Base-by-base conservation (phyloP, 1,140 invertebrate species). In the Macrotrachela quadricornifera region DNA sequence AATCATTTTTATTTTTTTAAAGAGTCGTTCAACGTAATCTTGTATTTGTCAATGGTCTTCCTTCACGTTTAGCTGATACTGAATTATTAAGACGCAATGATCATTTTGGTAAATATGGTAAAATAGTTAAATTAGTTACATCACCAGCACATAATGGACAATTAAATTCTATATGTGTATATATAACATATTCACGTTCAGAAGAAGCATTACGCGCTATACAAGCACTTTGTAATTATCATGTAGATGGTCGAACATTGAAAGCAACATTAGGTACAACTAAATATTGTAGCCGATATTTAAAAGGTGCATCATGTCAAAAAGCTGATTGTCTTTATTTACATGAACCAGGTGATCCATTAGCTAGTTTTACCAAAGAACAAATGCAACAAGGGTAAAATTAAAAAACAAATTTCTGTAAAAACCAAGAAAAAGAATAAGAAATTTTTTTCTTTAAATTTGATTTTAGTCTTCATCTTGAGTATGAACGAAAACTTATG, bases 271-370 rank as follows among this genome's bases (percentile, higher is more conserved):
- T 99, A 59, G 94, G 94, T 55, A 99, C 94, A 47, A 99, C 94
- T 56, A 99, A 99, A 74, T 97, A 99, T 73, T 99, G 94, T 78
- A 94, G 88, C 68, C 87, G 94, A 73, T 99, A 96, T 73, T 83
- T 99, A 78, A 86, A 88, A 69, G 90, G 91, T 72, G 82, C 87
- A 67, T 77, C 82, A 57, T 99, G 94, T 75, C 85, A 86, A 38
- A 99, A 99, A 73, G 73, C 80, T 58, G 92, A 97, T 72, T 97
- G 92, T 75, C 99, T 97, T 91, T 99, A 97, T 76, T 77, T 99
- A 61, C 94, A 97, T 73, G 90, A 97, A 69, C 76, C 94, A 69
- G 91, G 83, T 61, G 87, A 94, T 74, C 79, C 84, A 57, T 85
- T 88, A 63, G 86, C 88, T 57, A 91, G 85, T 65, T 95, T 95